Base-by-base conservation (phyloP, 2,113 vertebrate species). In the Xyrauchen texanus region DNA sequence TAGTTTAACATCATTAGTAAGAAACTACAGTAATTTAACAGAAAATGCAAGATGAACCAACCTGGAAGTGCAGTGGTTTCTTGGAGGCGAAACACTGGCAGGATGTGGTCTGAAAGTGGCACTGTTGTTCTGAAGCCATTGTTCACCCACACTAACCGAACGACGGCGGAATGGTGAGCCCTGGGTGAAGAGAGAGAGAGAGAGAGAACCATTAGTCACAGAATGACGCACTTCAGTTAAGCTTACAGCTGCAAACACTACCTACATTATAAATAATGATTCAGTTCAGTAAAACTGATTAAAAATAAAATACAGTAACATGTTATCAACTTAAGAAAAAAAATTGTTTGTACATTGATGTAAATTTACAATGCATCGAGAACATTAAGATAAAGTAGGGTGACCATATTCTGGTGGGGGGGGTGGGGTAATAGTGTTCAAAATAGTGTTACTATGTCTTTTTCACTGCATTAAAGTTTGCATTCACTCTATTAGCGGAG, bases 81-180 rank as follows among this genome's bases (percentile, higher is more conserved):
- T 85, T 34, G 94, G 93, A 0, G 95, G 94, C 0, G 95, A 96
- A 3, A 91, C 90, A 51, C 94, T 91, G 0, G 92, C 90, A 80
- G 94, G 88, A 78, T 94, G 93, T 69, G 94, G 92, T 79, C 94
- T 96, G 88, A 84, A 85, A 81, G 90, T 85, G 92, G 78, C 78
- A 88, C 86, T 46, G 87, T 92, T 92, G 0, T 93, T 91, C 0
- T 94, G 95, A 8, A 92, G 91, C 84, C 93, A 96, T 73, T 95
- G 95, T 58, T 97, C 96, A 0, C 96, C 95, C 46, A 96, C 93
- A 51, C 96, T 97, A 68, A 96, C 90, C 0, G 96, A 97, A 61
- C 96, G 92, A 82, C 92, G 94, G 51, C 95, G 89, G 53, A 94
- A 94, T 71, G 95, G 85, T 60, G 82, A 21, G 7, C 49, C 86